These are phyloP conservation scores for Ceratosolen solmsi DNA, from an alignment of 1,140 invertebrate species.

Conservation along the genomic window DNA sequence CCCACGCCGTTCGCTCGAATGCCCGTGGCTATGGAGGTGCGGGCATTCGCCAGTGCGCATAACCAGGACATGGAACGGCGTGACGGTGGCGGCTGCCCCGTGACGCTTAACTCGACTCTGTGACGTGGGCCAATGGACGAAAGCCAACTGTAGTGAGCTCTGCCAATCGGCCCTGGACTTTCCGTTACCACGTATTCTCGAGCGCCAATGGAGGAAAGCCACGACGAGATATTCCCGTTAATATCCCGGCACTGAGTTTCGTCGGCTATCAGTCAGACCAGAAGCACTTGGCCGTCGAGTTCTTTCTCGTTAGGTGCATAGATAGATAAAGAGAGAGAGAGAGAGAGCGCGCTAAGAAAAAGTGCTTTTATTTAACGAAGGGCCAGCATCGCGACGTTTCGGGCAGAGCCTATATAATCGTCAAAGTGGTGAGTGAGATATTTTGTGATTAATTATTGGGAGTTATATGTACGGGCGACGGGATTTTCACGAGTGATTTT, in stretches of 20 bases:
- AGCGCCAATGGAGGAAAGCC: slow-evolving; percentile 71
- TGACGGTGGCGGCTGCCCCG: not conserved
- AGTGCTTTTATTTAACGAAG: slow-evolving; percentile 21
- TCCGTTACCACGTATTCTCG: slow-evolving; percentile 58
- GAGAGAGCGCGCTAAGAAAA: too few relatives aligned
- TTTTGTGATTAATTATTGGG: too few relatives aligned
- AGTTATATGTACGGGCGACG: too few relatives aligned
- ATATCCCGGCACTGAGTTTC: slow-evolving; percentile 66
- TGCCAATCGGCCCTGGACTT: slow-evolving; percentile 62
- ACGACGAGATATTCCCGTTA: slow-evolving; percentile 74
- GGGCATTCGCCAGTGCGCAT: not conserved
- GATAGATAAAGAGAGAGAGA: not conserved
- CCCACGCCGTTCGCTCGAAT: too few relatives aligned
- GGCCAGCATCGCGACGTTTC: not conserved
- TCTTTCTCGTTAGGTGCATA: not conserved
- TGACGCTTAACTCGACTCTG: not conserved
- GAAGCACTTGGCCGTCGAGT: not conserved
- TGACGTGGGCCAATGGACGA: slow-evolving; percentile 75
- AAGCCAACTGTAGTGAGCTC: slow-evolving; percentile 69
- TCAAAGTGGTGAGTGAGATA: too few relatives aligned
- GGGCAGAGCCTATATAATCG: too few relatives aligned
- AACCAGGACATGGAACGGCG: too few relatives aligned
- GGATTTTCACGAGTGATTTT: too few relatives aligned
- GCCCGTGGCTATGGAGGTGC: not conserved
- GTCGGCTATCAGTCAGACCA: slow-evolving; percentile 64